Evolutionary conservation across 2,888 invertebrate genomes (phyloP), one percentile per base, ranked within the genome.

Genomic region (Chloroclystis v-ata): DNA sequence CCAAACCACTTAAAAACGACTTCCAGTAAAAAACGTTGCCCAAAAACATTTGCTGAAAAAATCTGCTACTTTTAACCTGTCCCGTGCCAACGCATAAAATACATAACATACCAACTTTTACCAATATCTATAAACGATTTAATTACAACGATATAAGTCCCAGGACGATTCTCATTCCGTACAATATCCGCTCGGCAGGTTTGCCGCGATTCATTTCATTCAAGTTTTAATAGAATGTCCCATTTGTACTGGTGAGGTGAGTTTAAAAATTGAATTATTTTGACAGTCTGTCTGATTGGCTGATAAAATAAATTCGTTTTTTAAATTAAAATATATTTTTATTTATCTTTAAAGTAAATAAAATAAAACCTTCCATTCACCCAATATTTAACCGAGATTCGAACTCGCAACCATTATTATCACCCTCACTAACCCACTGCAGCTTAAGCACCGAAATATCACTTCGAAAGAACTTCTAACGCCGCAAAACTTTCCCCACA

Each of bases 111-210:
- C 10, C 30, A 16, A 28, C 33, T 28, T 38, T 37, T 28, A 25
- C 30, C 12, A 30, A 37, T 38, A 11, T 20, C 10, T 25, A 28
- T 13, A 28, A 33, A 28, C 47, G 10, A 37, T 47, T 39, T 38
- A 47, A 47, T 47, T 43, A 37, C 12, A 25, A 10, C 20, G 26
- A 10, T 5, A 25, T 13, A 26, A 29, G 49, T 67, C 78, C 65
- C 77, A 12, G 1, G 73, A 54, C 74, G 63, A 60, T 74, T 70
- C 62, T 59, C 55, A 62, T 66, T 60, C 69, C 66, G 66, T 33
- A 16, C 47, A 45, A 52, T 46, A 39, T 46, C 33, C 52, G 51
- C 37, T 47, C 50, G 54, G 38, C 11, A 32, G 30, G 41, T 16
- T 28, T 32, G 10, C 11, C 10, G 38, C 26, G 35, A 35, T 43